Evolutionary conservation across 1,140 invertebrate species (phyloP).

Genomic region (Cotesia chilonis): DNA sequence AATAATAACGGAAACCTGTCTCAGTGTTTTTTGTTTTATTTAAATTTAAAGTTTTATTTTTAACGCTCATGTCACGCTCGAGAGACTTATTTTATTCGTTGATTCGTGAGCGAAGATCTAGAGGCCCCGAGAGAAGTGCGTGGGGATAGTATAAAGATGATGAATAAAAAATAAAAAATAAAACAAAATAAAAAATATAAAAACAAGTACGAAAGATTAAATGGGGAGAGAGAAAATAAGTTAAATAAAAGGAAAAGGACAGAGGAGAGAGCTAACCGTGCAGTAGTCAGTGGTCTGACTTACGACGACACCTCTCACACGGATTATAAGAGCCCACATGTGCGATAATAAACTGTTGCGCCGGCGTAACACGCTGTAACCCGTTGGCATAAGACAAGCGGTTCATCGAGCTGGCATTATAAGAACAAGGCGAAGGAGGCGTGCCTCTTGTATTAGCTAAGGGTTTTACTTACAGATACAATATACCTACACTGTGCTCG

Average conservation of each 20-base stretch:
- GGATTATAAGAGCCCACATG: conserved; percentile 48
- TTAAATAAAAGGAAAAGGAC: conserved; percentile 11
- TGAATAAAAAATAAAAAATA: conserved; percentile 17
- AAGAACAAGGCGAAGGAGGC: too few species aligned
- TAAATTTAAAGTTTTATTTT: conserved; percentile 18
- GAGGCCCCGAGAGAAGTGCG: conserved; percentile 15
- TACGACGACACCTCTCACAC: conserved; percentile 45
- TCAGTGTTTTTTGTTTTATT: conserved; percentile 22
- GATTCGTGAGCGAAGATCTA: conserved; percentile 10
- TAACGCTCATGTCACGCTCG: conserved; percentile 28
- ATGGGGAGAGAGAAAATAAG: not conserved
- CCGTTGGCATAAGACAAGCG: conserved; percentile 34
- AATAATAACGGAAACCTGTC: conserved; percentile 23
- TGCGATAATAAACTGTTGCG: conserved; percentile 56
- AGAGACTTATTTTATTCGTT: conserved; percentile 37
- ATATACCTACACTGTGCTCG: too few species aligned
- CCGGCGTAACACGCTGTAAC: conserved; percentile 47
- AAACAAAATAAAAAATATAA: not conserved
- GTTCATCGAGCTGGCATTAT: too few species aligned
- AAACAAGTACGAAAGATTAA: not conserved
- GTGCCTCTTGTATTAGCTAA: too few species aligned
- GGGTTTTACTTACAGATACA: too few species aligned
- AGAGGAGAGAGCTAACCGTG: conserved; percentile 4
- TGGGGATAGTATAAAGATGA: conserved; percentile 24
- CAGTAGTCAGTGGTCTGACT: conserved; percentile 40